Evolutionary conservation across 2,888 invertebrate species (phyloP).

Genomic region (Geophilus truncorum): DNA sequence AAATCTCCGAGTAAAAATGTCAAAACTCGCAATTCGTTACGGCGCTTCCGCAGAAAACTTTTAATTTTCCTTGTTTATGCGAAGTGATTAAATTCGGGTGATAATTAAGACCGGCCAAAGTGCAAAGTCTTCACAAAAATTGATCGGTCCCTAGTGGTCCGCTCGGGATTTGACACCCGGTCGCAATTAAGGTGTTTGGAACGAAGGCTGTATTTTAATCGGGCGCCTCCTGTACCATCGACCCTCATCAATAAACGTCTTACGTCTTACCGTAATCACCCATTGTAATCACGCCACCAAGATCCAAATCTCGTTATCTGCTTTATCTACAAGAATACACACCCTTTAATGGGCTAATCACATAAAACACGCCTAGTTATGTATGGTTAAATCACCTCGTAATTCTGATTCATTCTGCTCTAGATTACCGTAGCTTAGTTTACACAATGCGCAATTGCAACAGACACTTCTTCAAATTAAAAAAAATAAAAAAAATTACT

Average conservation of each 20-base stretch:
- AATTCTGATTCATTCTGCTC: not conserved
- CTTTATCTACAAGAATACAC: not conserved
- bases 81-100: not conserved
- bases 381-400: not conserved
- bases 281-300: not conserved
- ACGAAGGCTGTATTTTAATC: not conserved
- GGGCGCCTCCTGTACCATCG: not conserved
- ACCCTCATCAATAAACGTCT: not conserved
- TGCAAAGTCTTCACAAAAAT: slow-evolving; percentile 18
- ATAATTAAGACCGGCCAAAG: not conserved
- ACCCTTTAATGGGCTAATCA: not conserved
- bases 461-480: no score
- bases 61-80: not conserved
- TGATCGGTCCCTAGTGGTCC: slow-evolving; percentile 4
- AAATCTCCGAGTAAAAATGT: slow-evolving; percentile 16
- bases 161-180: not conserved
- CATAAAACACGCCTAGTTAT: not conserved
- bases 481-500: no score
- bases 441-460: no score
- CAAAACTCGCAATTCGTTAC: not conserved
- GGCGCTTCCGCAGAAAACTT: not conserved
- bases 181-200: not conserved
- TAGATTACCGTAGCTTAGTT: no score
- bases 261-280: not conserved
- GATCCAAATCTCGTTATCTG: not conserved